Conservation (phyloP, 2,113 vertebrate genomes). For the Pipa parva region DNA sequence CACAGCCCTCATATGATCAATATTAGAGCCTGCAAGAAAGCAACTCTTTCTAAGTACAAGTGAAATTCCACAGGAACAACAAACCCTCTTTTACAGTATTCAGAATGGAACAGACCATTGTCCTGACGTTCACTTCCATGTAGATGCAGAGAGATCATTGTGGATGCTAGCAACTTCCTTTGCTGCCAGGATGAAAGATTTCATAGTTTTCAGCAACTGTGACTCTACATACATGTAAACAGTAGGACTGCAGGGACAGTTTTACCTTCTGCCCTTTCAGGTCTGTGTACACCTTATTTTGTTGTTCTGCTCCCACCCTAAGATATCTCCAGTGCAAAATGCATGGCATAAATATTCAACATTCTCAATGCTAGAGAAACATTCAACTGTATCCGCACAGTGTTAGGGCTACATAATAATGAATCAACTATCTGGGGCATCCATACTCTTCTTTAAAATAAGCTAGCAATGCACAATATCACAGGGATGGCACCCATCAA, state of each 20-base stretch:
- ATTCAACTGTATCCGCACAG: constrained; percentile 1
- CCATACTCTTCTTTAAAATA: not conserved
- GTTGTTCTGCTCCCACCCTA: not conserved
- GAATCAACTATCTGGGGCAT: not conserved
- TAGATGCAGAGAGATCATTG: not conserved
- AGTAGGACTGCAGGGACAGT: not conserved
- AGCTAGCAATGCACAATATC: not conserved
- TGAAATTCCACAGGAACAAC: constrained; percentile 21
- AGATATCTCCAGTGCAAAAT: constrained; percentile 32
- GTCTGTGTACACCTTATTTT: not conserved
- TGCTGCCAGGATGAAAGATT: not conserved
- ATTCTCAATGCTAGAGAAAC: constrained; percentile 1
- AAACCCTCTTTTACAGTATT: not conserved
- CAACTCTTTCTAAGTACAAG: constrained; percentile 1
- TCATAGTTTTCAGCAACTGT: not conserved
- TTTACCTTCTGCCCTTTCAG: not conserved
- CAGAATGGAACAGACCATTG: not conserved
- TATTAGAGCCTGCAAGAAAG: not conserved
- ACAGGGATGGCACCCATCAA: not conserved
- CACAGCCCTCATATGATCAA: not conserved
- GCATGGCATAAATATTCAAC: constrained; percentile 7
- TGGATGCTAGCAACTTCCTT: not conserved
- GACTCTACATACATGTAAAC: not conserved
- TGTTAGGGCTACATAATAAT: constrained; percentile 8
- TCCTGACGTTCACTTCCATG: not conserved